phyloP scores from a whole-genome alignment of 2,797 vertebrate genomes.

The Cirrhinus mrigala region DNA sequence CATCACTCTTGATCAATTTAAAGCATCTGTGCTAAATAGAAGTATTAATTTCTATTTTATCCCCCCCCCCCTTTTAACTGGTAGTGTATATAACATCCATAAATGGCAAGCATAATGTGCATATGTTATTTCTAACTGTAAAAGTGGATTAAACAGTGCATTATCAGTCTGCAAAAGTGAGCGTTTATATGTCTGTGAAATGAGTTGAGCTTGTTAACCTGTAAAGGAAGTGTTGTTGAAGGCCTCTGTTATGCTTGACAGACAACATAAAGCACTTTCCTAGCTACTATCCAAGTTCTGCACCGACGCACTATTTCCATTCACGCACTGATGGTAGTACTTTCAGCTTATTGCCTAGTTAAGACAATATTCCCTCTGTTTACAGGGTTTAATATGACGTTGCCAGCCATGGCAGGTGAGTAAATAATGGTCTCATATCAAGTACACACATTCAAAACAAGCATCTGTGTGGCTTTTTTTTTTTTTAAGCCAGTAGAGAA shows the following conservation, averaged over 20 bases:
- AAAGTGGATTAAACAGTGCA: not conserved
- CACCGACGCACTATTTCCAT: constrained; percentile 13
- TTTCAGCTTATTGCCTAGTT: constrained; percentile 16
- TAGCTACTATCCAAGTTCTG: constrained; percentile 7
- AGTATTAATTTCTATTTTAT: no score
- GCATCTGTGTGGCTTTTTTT: not conserved
- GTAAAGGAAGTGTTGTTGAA: not conserved
- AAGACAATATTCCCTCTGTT: constrained; percentile 47
- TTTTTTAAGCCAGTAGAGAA: not conserved
- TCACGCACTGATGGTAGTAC: not conserved
- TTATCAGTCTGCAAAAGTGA: not conserved
- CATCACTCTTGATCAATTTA: no score
- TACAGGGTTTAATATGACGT: constrained; percentile 43
- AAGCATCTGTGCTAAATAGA: no score
- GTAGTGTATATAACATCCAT: no score
- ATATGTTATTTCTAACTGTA: not conserved
- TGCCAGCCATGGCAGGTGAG: constrained; percentile 52
- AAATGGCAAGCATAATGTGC: no score
- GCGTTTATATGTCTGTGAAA: not conserved
- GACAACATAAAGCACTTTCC: constrained; percentile 30
- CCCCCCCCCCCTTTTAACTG: no score
- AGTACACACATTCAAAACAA: not conserved
- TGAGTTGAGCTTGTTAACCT: not conserved
- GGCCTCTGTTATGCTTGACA: not conserved
- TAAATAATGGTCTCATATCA: constrained; percentile 47